Evolutionary conservation across 2,888 invertebrate genomes (phyloP), one percentile per base, ranked within the genome.

Genomic region (Heliconius charithonia): DNA sequence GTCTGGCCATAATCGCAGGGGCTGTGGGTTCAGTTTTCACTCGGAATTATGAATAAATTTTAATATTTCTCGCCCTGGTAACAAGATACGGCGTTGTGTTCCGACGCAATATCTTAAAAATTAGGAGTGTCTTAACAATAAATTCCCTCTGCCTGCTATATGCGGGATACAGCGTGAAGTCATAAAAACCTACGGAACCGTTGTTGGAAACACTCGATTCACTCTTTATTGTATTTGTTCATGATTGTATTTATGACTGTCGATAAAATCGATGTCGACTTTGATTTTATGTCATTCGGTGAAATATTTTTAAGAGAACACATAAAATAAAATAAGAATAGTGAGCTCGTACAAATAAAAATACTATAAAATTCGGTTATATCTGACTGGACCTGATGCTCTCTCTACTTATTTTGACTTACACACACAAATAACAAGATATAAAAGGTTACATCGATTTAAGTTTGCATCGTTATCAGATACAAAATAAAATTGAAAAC

Each of bases 251-350:
- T 66, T 37, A 67, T 32, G n/a, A 12, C 66, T 32, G 22, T n/a
- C n/a, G 13, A 32, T n/a, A 41, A 67, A 25, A 67, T 13, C n/a
- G 37, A 67, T 67, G 13, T 67, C n/a, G 16, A 67, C 12, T 25
- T 67, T 41, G 67, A 67, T 67, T 67, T 67, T 67, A 67, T 67
- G 41, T 41, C 41, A 25, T 67, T 67, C 67, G 1, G 6, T 67
- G n/a, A 67, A 67, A 67, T 67, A 25, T 25, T 67, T 67, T 67
- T 13, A 67, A 67, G 7, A 41, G 41, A 67, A 3, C 0, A 37
- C 32, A 37, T 16, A 41, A 67, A 37, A 25, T 66, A 22, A 66
- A 32, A 66, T 66, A 29, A 32, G 12, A 12, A 67, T 41, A 67
- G n/a, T 67, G 13, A 41, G 0, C 67, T 67, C 37, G 37, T 67